Conservation (phyloP, 2,113 vertebrate genomes). For the Megatriorchis doriae region DNA sequence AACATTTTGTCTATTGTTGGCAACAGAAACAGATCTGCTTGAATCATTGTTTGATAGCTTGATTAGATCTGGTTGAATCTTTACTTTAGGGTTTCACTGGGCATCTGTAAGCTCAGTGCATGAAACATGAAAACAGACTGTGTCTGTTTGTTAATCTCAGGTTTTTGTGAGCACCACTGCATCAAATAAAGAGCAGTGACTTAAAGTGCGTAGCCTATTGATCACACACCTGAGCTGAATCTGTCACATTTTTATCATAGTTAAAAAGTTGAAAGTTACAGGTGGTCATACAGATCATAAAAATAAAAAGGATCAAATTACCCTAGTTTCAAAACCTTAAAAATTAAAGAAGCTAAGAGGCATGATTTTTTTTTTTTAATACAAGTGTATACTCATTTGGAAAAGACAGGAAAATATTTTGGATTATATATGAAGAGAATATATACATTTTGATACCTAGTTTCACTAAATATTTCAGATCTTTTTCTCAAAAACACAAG, state of each 20-base stretch:
- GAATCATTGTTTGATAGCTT: not conserved
- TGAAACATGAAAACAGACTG: not conserved
- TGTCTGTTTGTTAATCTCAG: not conserved
- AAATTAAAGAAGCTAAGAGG: conserved; percentile 65
- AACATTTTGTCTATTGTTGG: not conserved
- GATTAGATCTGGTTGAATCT: not conserved
- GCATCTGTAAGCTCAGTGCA: not conserved
- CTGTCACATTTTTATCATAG: not conserved
- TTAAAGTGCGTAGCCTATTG: not conserved
- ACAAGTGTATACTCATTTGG: not conserved
- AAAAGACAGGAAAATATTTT: not conserved
- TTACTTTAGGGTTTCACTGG: not conserved
- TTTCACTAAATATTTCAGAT: not conserved
- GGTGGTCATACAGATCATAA: conserved; percentile 65
- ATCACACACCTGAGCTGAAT: not conserved
- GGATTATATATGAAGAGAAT: not conserved
- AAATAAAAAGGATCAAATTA: conserved; percentile 71
- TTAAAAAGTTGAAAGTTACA: conserved; percentile 68
- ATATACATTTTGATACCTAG: not conserved
- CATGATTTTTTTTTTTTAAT: not conserved
- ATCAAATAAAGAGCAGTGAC: not conserved
- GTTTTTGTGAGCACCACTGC: not conserved
- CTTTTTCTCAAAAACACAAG: not conserved
- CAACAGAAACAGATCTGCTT: not conserved
- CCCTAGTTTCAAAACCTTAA: conserved; percentile 63